These are phyloP conservation scores for Syritta pipiens DNA, from an alignment of 2,888 invertebrate genomes.

Conservation along the genomic window DNA sequence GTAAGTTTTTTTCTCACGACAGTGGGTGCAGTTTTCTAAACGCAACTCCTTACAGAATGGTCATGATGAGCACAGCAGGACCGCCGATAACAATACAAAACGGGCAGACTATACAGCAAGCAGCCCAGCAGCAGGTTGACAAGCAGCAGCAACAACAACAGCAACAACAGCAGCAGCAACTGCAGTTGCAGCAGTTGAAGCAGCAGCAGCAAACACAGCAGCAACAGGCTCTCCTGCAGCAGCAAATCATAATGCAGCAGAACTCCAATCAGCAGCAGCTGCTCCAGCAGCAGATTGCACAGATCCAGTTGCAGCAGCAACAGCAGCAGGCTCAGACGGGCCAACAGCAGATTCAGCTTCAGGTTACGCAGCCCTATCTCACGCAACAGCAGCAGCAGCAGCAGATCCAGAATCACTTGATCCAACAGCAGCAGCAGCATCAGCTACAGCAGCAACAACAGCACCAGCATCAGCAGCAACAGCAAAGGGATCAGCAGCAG, in stretches of 20 bases:
- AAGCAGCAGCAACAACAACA: constrained; percentile 75
- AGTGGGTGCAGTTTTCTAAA: too few species aligned
- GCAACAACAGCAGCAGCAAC: constrained; percentile 72
- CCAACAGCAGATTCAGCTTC: constrained; percentile 75
- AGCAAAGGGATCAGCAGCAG: constrained; percentile 82
- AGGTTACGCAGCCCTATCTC: constrained; percentile 78
- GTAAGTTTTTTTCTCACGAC: too few species aligned
- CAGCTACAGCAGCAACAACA: constrained; percentile 75
- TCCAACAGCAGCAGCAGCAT: constrained; percentile 78
- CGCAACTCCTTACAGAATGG: constrained; percentile 75
- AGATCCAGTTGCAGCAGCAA: constrained; percentile 73
- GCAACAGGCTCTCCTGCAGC: constrained; percentile 76
- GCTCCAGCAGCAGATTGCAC: constrained; percentile 75
- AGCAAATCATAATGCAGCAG: constrained; percentile 75
- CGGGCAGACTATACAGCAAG: constrained; percentile 76
- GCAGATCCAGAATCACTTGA: constrained; percentile 80
- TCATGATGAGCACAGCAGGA: constrained; percentile 79
- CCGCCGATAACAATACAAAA: constrained; percentile 78
- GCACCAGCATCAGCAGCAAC: constrained; percentile 76
- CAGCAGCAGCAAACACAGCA: constrained; percentile 73
- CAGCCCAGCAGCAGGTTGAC: constrained; percentile 78
- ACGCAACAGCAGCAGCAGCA: constrained; percentile 81
- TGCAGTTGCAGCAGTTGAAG: constrained; percentile 77
- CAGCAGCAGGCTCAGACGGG: constrained; percentile 74
- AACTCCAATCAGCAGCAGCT: constrained; percentile 71